Percentiles rank a stretch among this genome's conserved stretches.
phyloP scores from a whole-genome alignment of 2,797 vertebrate genomes.

The Danionella dracula region DNA sequence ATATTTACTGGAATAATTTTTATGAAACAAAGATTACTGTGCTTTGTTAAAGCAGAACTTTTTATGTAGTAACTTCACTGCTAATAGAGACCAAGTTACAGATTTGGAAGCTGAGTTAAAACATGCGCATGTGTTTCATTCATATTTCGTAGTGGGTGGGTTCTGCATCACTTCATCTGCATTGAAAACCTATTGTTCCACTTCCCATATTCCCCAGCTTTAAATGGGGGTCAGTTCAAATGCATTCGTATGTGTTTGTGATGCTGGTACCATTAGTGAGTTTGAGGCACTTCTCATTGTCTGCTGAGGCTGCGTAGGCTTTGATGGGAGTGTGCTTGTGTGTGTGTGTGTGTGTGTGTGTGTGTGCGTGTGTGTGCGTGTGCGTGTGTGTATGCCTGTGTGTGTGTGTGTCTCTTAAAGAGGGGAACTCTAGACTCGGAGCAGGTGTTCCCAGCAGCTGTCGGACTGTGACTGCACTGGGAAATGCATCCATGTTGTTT shows the following conservation, averaged over 20 bases:
- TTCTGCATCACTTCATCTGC: conserved; percentile 2
- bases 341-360: conserved; percentile 55
- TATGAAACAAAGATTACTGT: too few species aligned
- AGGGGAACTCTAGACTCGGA: conserved; percentile 61
- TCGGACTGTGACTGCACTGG: conserved; percentile 43
- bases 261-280: conserved; percentile 65
- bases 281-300: conserved; percentile 63
- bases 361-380: conserved; percentile 26
- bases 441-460: conserved; percentile 71
- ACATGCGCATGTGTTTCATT: conserved; percentile 9
- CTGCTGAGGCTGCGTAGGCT: conserved; percentile 55
- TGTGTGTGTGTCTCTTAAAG: conserved; percentile 55
- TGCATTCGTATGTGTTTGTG: conserved; percentile 21
- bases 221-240: conserved; percentile 25
- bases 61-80: too few species aligned
- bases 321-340: conserved; percentile 57
- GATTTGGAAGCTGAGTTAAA: not conserved
- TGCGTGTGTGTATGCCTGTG: too few species aligned
- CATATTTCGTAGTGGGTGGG: conserved; percentile 6
- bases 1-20: too few species aligned
- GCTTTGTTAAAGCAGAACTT: too few species aligned
- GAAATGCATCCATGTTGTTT: conserved; percentile 62
- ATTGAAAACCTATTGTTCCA: conserved; percentile 33
- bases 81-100: conserved; percentile 31
- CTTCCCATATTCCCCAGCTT: conserved; percentile 29